These are phyloP conservation scores for Microctenopoma stevenorrisi DNA, from an alignment of 2,797 vertebrate species.

Conservation along the genomic window DNA sequence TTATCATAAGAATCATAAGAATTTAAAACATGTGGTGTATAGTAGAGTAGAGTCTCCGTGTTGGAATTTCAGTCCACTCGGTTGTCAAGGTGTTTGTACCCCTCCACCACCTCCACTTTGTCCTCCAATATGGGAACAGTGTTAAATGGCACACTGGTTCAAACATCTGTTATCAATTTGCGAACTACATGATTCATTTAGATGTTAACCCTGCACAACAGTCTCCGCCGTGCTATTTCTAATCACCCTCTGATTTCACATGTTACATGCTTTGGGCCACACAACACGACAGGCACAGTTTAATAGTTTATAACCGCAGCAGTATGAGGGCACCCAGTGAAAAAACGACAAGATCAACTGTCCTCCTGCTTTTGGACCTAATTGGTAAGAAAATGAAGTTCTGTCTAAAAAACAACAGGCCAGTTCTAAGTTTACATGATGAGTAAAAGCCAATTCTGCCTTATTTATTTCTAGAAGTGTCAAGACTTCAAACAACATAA, in stretches of 20 bases:
- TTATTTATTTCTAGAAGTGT: constrained; percentile 13
- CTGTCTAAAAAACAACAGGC: constrained; percentile 11
- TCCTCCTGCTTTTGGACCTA: constrained; percentile 3
- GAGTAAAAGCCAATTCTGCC: background rate
- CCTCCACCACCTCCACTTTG: no score
- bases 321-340: background rate
- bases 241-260: background rate
- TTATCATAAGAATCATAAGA: no score
- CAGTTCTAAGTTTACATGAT: constrained; percentile 6
- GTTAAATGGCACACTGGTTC: no score
- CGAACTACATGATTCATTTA: background rate
- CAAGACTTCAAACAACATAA: constrained; percentile 2
- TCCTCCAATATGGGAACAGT: no score
- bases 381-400: constrained; percentile 15
- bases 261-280: background rate
- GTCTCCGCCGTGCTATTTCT: background rate
- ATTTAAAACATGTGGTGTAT: no score
- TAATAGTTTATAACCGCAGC: background rate
- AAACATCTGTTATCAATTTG: background rate
- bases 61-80: no score
- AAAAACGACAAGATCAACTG: constrained; percentile 13
- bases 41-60: no score
- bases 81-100: no score
- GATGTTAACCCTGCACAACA: no score
- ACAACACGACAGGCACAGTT: background rate